Evolutionary conservation across 2,113 vertebrate genomes (phyloP).

Genomic region (Centrocercus urophasianus): DNA sequence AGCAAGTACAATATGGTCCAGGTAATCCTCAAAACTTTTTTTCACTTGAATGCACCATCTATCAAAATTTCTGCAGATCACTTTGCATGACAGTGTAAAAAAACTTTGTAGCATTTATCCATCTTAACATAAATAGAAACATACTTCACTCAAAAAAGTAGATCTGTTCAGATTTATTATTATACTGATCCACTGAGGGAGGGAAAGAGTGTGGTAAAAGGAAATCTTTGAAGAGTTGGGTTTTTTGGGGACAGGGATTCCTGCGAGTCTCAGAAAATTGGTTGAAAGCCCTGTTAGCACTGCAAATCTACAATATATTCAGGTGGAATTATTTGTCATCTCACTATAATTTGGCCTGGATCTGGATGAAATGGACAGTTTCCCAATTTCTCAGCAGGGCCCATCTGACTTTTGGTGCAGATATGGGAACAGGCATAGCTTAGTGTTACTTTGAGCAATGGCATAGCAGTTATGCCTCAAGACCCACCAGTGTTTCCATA

Average conservation of each 20-base stretch:
- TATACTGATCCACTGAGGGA: background rate
- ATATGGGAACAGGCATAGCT: background rate
- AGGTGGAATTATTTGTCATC: background rate
- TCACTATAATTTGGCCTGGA: background rate
- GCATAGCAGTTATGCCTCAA: background rate
- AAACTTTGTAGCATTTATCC: background rate
- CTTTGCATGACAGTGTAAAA: background rate
- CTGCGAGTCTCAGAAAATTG: background rate
- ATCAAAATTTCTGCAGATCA: background rate
- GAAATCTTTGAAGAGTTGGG: background rate
- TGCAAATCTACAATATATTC: background rate
- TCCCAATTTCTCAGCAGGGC: accelerated
- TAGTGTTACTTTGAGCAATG: background rate
- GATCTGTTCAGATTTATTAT: background rate
- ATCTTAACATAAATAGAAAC: background rate
- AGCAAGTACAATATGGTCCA: background rate
- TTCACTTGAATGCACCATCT: background rate
- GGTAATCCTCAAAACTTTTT: background rate
- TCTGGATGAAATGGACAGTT: accelerated
- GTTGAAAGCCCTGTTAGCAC: background rate
- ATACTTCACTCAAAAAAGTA: background rate
- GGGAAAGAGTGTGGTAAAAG: background rate
- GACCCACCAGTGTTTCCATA: background rate
- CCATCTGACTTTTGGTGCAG: background rate
- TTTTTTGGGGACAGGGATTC: no score